Evolutionary conservation across 2,797 vertebrate genomes (phyloP).

Genomic region (Acipenser ruthenus): DNA sequence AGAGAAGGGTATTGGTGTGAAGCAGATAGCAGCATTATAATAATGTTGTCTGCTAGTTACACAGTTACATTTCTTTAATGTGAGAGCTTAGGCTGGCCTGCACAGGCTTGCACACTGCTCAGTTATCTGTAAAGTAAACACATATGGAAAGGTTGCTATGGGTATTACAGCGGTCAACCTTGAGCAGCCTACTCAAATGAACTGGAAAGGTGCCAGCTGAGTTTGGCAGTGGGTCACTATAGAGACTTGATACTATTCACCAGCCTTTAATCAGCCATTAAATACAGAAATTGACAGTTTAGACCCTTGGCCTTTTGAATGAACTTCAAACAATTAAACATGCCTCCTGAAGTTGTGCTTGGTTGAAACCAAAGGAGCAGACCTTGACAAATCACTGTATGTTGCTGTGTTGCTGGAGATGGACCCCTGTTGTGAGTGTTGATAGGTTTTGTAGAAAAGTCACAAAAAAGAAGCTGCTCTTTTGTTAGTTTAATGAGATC

Average conservation of each 20-base stretch:
- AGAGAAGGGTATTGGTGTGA: constrained; percentile 9
- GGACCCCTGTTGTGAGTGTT: no score
- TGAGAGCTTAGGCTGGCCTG: no score
- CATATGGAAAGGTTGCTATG: no score
- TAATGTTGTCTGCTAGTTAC: constrained; percentile 9
- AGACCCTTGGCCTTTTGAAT: constrained; percentile 5
- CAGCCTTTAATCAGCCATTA: background rate
- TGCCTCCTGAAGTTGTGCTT: no score
- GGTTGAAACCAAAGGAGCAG: no score
- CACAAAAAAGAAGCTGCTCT: no score
- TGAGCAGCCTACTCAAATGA: background rate
- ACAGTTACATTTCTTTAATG: background rate
- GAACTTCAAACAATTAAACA: background rate
- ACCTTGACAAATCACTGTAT: no score
- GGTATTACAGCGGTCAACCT: background rate
- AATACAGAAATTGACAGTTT: constrained; percentile 1
- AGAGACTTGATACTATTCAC: background rate
- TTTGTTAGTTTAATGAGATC: no score
- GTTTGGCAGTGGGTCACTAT: background rate
- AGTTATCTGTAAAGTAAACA: no score
- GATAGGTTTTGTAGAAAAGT: no score
- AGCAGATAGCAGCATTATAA: background rate
- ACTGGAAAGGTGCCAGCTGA: fast-evolving
- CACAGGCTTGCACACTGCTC: no score
- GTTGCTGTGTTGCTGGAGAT: no score